These are phyloP conservation scores for Struthio camelus DNA, from an alignment of 2,113 vertebrate genomes.

Conservation along the genomic window DNA sequence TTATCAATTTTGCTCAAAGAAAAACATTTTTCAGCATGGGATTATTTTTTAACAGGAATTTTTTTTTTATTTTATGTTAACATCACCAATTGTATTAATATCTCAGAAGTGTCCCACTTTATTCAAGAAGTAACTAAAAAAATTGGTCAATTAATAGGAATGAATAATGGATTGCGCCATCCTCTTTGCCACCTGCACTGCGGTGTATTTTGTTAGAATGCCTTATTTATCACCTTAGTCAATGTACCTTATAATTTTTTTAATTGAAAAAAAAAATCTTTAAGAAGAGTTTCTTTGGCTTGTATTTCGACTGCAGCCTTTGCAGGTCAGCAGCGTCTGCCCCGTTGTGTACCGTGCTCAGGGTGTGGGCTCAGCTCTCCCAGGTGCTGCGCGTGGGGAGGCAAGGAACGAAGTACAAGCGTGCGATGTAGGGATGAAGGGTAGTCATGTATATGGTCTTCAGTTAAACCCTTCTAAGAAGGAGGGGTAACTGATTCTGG, in stretches of 20 bases:
- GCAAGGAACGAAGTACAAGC: not conserved
- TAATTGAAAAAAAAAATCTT: not conserved
- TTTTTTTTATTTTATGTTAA: not conserved
- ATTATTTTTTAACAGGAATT: not conserved
- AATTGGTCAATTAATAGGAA: not conserved
- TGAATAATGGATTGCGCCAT: not conserved
- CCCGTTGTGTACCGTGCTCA: too few species aligned
- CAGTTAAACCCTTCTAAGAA: not conserved
- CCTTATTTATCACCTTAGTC: not conserved
- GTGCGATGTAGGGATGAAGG: not conserved
- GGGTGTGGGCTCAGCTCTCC: not conserved
- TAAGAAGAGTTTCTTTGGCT: not conserved
- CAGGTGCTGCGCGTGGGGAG: not conserved
- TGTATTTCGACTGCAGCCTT: not conserved
- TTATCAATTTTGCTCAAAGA: not conserved
- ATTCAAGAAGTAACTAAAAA: not conserved
- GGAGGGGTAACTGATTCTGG: not conserved
- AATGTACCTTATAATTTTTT: not conserved
- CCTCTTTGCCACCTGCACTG: not conserved
- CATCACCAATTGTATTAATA: not conserved
- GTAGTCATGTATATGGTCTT: not conserved
- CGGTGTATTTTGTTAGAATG: not conserved
- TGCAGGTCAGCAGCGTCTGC: not conserved
- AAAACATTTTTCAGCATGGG: not conserved
- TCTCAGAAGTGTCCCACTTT: not conserved